Evolutionary conservation across 2,113 vertebrate genomes (phyloP).

Genomic region (Martes martes): DNA sequence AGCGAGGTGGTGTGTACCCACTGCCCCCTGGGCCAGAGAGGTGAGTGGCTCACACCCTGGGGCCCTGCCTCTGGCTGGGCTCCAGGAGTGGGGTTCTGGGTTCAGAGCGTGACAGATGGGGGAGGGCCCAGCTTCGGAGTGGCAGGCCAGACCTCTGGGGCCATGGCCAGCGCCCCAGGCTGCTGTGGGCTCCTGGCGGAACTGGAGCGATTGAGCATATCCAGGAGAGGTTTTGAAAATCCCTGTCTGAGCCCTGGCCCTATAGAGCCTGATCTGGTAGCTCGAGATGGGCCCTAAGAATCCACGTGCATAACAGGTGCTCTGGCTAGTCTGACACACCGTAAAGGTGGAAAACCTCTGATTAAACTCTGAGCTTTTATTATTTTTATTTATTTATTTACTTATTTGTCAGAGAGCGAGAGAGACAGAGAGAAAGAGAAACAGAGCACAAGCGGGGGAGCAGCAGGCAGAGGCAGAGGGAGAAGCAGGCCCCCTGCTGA

Average conservation of each 20-base stretch:
- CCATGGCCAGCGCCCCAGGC: background rate
- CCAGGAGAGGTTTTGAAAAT: background rate
- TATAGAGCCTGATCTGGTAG: background rate
- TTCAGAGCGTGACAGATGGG: background rate
- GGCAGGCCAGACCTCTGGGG: background rate
- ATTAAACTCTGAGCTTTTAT: background rate
- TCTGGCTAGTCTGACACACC: too few relatives aligned
- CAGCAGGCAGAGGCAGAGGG: background rate
- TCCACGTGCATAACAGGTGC: background rate
- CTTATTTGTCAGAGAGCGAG: background rate
- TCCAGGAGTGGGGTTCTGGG: background rate
- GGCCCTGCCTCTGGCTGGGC: background rate
- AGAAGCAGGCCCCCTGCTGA: background rate
- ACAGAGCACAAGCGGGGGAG: background rate
- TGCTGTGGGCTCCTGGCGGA: background rate
- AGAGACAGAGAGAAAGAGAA: background rate
- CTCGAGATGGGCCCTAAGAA: background rate
- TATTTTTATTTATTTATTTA: background rate
- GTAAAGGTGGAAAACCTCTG: background rate
- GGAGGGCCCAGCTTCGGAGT: background rate
- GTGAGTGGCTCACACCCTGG: constrained; percentile 76
- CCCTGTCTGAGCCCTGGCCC: fast-evolving
- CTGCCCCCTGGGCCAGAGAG: constrained; percentile 90
- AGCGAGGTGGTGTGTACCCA: constrained; percentile 92
- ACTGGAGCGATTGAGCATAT: background rate